Base-by-base conservation (phyloP, 2,888 invertebrate genomes). In the Heteromurus nitidus region DNA sequence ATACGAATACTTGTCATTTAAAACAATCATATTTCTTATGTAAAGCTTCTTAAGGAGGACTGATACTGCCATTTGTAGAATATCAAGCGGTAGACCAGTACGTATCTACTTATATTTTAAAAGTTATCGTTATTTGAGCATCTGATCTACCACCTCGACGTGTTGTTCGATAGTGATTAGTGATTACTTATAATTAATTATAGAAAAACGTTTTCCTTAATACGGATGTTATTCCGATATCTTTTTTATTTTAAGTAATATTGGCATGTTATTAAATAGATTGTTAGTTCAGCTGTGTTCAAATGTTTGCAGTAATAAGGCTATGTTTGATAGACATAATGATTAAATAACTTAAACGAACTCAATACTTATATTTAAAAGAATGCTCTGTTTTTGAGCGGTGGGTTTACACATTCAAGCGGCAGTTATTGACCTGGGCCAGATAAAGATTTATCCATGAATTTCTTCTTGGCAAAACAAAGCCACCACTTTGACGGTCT, bases 401-500 rank as follows among this genome's bases (percentile, higher is more conserved):
- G 18, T 47, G 16, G 20, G n/a, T 50, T 9, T 50, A 36, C 20
- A 20, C 18, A 50, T n/a, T 20, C 50, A 50, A 9, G 20, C 50
- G 9, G 50, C 50, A 11, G 36, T 85, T 79, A 87, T 70, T 95
- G 94, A 53, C 97, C 97, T 1, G 96, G 96, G 0, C 94, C 95
- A 36, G 96, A 94, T 30, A 99, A 91, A 30, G 97, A 97, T 89
- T 99, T 99, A 89, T 99, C 99, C 98, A 99, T 99, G 89, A 99
- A 99, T 92, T 97, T 98, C 93, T 98, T 97, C 89, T 98, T 98
- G 30, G 98, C 95, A 91, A 99, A 99, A 89, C 99, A 99, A 76
- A 98, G 91, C 99, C 99, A 99, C 99, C 99, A 99, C 91, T 99
- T 99, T 89, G 96, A 97, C 9, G 99, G 98, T 88, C 97, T 97